Evolutionary conservation across 1,140 invertebrate genomes (phyloP).

Genomic region (Holcopasites calliopsidis): DNA sequence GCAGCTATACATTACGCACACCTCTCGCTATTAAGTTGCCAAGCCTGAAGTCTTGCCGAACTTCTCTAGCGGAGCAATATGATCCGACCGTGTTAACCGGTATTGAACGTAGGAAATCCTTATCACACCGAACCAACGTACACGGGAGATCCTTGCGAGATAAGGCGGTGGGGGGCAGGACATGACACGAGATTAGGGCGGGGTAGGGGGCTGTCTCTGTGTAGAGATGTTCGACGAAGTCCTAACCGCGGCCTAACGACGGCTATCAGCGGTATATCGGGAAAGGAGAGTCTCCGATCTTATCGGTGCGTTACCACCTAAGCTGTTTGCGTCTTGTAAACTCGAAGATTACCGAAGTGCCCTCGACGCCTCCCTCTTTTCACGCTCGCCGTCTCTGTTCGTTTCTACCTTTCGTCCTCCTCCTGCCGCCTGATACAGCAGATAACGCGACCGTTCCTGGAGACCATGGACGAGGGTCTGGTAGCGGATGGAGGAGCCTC

Average conservation of each 20-base stretch:
- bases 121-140: conserved; percentile 46
- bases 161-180: conserved; percentile 44
- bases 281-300: conserved; percentile 65
- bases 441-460: conserved; percentile 67
- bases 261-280: conserved; percentile 63
- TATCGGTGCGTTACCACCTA: conserved; percentile 75
- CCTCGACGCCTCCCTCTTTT: conserved; percentile 46
- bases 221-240: conserved; percentile 53
- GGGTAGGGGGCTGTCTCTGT: conserved; percentile 38
- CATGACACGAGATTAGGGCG: conserved; percentile 33
- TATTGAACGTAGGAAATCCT: conserved; percentile 51
- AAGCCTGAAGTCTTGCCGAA: conserved; percentile 12
- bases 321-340: conserved; percentile 77
- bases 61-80: conserved; percentile 25
- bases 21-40: conserved; percentile 48
- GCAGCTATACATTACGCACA: conserved; percentile 37
- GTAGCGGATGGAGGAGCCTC: conserved; percentile 54
- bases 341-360: conserved; percentile 65
- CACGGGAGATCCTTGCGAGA: conserved; percentile 59
- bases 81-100: conserved; percentile 19
- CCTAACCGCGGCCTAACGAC: conserved; percentile 64
- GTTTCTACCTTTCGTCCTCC: conserved; percentile 37
- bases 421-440: conserved; percentile 59
- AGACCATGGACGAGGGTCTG: conserved; percentile 61
- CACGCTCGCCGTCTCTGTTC: not conserved